Conservation (phyloP, 2,113 vertebrate species). For the Accipiter cooperii region DNA sequence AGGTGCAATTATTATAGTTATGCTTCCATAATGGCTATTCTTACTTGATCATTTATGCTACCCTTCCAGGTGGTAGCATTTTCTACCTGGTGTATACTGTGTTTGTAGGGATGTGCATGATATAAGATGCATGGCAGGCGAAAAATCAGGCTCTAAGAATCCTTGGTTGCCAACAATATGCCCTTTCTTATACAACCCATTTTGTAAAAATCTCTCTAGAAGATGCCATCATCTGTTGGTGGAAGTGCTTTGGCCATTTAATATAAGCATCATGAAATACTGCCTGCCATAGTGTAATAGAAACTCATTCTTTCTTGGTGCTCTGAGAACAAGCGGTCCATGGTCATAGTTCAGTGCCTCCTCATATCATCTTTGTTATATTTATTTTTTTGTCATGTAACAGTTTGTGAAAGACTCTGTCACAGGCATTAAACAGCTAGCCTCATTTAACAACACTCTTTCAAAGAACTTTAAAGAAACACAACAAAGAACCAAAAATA, state of each 20-base stretch:
- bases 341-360: neutral
- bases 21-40: neutral
- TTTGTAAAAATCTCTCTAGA: neutral
- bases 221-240: neutral
- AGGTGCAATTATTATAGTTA: neutral
- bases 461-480: neutral
- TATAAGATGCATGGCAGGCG: neutral
- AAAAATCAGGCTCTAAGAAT: neutral
- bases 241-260: neutral
- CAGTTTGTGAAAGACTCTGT: neutral
- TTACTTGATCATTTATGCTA: neutral
- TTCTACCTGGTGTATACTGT: neutral
- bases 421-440: neutral
- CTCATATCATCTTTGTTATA: neutral
- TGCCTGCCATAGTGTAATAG: neutral
- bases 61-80: neutral
- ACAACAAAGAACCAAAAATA: neutral
- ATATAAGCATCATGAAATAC: neutral
- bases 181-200: neutral
- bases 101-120: neutral
- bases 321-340: neutral
- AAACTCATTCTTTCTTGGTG: neutral
- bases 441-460: neutral
- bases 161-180: neutral
- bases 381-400: neutral